A percentile compares a stretch with the other conserved stretches of the same genome.
These are phyloP conservation scores for Dendropsophus ebraccatus DNA, from an alignment of 2,113 vertebrate species.

Conservation along the genomic window DNA sequence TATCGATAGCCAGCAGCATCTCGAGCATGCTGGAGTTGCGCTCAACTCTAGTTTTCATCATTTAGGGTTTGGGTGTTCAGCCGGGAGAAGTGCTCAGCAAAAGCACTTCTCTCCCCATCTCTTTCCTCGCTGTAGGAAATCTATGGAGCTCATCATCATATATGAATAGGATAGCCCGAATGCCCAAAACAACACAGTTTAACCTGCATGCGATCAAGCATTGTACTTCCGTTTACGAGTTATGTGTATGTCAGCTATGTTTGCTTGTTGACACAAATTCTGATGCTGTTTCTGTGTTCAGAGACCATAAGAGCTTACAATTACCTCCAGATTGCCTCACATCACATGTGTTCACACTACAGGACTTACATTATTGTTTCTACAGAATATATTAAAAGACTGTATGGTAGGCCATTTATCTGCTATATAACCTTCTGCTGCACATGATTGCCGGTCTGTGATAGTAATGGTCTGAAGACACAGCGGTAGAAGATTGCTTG, in stretches of 20 bases:
- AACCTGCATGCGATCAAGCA: neutral
- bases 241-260: neutral
- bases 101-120: no score
- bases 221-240: neutral
- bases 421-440: conserved; percentile 1
- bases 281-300: neutral
- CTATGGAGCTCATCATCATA: neutral
- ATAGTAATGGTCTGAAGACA: conserved; percentile 15
- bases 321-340: neutral
- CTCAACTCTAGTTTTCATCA: no score
- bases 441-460: conserved; percentile 23
- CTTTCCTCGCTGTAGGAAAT: no score
- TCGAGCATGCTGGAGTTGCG: no score
- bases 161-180: neutral
- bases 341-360: neutral
- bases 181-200: neutral
- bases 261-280: neutral
- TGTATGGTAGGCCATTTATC: neutral
- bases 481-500: conserved; percentile 35
- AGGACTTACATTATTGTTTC: neutral
- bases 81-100: no score
- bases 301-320: neutral
- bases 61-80: no score
- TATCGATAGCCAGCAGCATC: no score
- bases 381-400: neutral